A percentile compares a stretch with the other conserved stretches of the same genome.
These are phyloP conservation scores for Tanytarsus gracilentus DNA, from an alignment of 2,888 invertebrate species.

Conservation along the genomic window DNA sequence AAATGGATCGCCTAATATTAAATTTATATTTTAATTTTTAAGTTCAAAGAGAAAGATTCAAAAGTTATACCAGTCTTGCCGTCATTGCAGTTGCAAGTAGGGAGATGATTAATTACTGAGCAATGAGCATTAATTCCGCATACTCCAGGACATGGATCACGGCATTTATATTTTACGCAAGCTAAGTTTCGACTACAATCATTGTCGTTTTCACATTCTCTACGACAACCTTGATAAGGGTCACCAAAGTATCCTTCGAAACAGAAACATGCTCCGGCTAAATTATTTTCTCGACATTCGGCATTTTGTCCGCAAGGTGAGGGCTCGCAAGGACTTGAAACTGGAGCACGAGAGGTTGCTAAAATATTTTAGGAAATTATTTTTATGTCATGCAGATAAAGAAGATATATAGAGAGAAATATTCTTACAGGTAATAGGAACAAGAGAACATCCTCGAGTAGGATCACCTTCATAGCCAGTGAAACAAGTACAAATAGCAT, in stretches of 20 bases:
- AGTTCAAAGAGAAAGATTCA: no score
- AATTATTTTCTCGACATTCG: conserved; percentile 71
- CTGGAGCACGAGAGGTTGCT: conserved; percentile 56
- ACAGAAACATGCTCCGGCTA: conserved; percentile 78
- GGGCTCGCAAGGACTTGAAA: conserved; percentile 67
- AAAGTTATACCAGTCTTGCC: no score
- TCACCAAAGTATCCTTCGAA: conserved; percentile 70
- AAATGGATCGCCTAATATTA: conserved; percentile 79
- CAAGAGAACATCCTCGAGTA: conserved; percentile 50
- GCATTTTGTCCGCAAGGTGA: conserved; percentile 81
- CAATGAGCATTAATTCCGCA: conserved; percentile 76
- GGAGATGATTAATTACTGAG: conserved; percentile 67
- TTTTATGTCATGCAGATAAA: conserved; percentile 32
- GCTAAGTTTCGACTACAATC: conserved; percentile 65
- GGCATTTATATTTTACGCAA: conserved; percentile 73
- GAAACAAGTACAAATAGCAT: conserved; percentile 71
- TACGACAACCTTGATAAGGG: conserved; percentile 66
- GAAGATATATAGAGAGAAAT: conserved; percentile 22
- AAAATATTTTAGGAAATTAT: no score
- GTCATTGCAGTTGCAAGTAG: conserved; percentile 63
- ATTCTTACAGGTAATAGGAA: conserved; percentile 35
- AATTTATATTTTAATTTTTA: no score
- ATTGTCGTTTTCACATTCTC: conserved; percentile 69
- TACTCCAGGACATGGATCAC: conserved; percentile 74
- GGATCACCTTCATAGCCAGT: conserved; percentile 75